Conservation (phyloP, 2,797 vertebrate species). For the Sebastes iracundus region DNA sequence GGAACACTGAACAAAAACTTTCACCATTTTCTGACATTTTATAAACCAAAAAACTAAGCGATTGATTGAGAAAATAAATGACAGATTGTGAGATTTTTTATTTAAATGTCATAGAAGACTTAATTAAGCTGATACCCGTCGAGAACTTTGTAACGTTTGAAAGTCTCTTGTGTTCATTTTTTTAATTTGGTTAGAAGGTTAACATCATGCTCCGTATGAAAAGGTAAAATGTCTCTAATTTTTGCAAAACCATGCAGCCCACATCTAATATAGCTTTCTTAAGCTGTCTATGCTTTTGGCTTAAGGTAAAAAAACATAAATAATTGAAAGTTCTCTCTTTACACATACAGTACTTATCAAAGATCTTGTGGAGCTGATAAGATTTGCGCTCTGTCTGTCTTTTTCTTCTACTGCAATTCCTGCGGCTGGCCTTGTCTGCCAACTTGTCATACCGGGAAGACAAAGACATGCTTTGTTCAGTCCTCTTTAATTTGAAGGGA, state of each 20-base stretch:
- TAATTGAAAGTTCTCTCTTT: constrained; percentile 24
- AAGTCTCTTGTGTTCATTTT: not conserved
- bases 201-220: not conserved
- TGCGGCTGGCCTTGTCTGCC: constrained; percentile 60
- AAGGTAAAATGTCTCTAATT: not conserved
- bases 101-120: not conserved
- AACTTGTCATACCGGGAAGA: constrained; percentile 60
- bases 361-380: constrained; percentile 41
- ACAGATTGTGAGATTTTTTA: not conserved
- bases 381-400: constrained; percentile 54
- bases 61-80: too few species aligned
- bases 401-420: constrained; percentile 40
- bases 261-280: not conserved
- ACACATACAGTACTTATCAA: constrained; percentile 10
- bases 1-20: too few species aligned
- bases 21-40: too few species aligned
- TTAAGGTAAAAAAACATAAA: constrained; percentile 14
- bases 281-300: constrained; percentile 8
- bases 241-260: not conserved
- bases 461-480: constrained; percentile 71
- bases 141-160: not conserved
- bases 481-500: constrained; percentile 60
- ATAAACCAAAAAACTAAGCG: too few species aligned
- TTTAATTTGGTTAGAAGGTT: not conserved
- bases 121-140: not conserved